Percentiles rank a stretch among this genome's conserved stretches.
phyloP scores from a whole-genome alignment of 2,113 vertebrate species.

The Apeltes quadracus region DNA sequence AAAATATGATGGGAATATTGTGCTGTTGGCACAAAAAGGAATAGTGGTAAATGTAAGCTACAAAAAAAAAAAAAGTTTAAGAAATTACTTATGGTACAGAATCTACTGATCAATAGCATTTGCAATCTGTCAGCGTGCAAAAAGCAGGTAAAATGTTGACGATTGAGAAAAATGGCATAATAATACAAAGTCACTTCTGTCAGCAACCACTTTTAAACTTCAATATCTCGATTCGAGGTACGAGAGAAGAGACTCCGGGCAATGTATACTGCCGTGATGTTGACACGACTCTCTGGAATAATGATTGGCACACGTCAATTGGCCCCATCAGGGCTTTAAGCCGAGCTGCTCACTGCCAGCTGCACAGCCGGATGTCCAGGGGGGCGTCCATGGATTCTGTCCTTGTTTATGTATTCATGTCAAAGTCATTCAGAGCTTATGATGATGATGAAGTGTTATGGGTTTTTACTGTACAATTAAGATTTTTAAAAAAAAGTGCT shows the following conservation, averaged over 20 bases:
- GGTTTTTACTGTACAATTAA: neutral
- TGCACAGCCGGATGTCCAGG: slow-evolving; percentile 30
- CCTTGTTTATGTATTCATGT: slow-evolving; percentile 45
- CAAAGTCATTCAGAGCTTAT: slow-evolving; percentile 37
- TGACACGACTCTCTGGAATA: slow-evolving; percentile 11
- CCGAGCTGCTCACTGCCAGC: slow-evolving; percentile 32
- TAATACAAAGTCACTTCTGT: too few relatives aligned
- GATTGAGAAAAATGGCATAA: slow-evolving; percentile 14
- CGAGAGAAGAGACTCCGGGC: neutral
- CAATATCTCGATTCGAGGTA: neutral
- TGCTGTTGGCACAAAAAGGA: neutral
- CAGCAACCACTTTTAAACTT: too few relatives aligned
- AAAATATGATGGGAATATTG: neutral
- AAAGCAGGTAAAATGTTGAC: too few relatives aligned
- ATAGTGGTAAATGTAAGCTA: slow-evolving; percentile 1
- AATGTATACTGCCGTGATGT: slow-evolving; percentile 13
- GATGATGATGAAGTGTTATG: slow-evolving; percentile 8
- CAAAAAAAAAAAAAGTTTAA: slow-evolving; percentile 18
- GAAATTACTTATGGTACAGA: neutral
- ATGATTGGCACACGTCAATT: slow-evolving; percentile 26
- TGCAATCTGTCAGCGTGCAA: slow-evolving; percentile 16
- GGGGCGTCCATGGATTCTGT: slow-evolving; percentile 24
- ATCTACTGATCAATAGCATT: slow-evolving; percentile 18
- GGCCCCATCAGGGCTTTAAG: slow-evolving; percentile 36
- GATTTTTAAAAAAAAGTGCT: too few relatives aligned